Evolutionary conservation across 2,888 invertebrate genomes (phyloP).

Genomic region (Fragum sueziense): DNA sequence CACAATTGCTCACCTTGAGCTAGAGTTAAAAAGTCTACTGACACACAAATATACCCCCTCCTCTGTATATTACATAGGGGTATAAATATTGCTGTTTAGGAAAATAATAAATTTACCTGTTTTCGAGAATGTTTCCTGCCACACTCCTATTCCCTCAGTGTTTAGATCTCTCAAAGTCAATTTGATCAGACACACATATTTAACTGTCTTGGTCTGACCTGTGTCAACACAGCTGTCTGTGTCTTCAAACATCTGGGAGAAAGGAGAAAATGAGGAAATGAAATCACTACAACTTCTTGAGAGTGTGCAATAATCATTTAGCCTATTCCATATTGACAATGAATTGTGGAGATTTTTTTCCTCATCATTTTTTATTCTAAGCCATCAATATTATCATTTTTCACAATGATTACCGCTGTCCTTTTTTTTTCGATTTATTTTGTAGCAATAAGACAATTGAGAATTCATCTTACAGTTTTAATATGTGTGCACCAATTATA

Average conservation of each 20-base stretch:
- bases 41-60: too few species aligned
- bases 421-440: too few species aligned
- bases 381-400: too few species aligned
- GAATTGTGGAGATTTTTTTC: not conserved
- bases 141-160: constrained; percentile 71
- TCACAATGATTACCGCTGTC: too few species aligned
- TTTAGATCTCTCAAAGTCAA: constrained; percentile 60
- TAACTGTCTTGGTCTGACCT: constrained; percentile 43
- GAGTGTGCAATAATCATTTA: not conserved
- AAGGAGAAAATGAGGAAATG: not conserved
- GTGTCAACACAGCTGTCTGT: constrained; percentile 41
- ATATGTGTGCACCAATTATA: too few species aligned
- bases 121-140: constrained; percentile 65
- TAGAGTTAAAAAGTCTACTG: too few species aligned
- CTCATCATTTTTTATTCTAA: too few species aligned
- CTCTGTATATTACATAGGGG: too few species aligned
- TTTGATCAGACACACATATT: constrained; percentile 64
- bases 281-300: not conserved
- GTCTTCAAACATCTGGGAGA: constrained; percentile 59
- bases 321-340: not conserved
- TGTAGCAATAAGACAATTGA: too few species aligned
- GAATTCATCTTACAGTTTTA: too few species aligned
- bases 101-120: constrained; percentile 56
- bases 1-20: too few species aligned
- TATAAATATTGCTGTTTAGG: too few species aligned